phyloP scores from a whole-genome alignment of 64 coral and sea anemone genomes.

The Catalaphyllia jardinei region DNA sequence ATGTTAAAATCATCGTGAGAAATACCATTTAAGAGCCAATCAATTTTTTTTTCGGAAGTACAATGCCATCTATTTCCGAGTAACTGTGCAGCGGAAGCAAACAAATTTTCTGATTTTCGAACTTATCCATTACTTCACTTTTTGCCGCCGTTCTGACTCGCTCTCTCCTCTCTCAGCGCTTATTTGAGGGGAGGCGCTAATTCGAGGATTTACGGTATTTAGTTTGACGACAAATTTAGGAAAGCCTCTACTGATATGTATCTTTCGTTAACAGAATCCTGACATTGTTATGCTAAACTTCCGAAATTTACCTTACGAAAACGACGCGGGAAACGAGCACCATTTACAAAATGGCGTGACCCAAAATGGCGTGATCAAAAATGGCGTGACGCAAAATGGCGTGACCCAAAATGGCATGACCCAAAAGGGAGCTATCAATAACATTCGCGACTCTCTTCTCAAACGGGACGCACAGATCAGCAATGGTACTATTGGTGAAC shows the following conservation, averaged over 20 bases:
- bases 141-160: too few species aligned
- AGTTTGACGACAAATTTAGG: too few species aligned
- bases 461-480: not conserved
- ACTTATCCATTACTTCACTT: too few species aligned
- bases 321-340: not conserved
- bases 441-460: not conserved
- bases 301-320: not conserved
- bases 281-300: constrained; percentile 27
- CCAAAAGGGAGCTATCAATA: not conserved
- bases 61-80: too few species aligned
- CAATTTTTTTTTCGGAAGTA: too few species aligned
- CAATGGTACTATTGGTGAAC: constrained; percentile 8
- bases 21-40: too few species aligned
- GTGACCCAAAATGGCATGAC: not conserved
- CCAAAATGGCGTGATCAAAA: not conserved
- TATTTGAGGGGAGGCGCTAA: too few species aligned
- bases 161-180: too few species aligned
- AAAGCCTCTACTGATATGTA: not conserved
- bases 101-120: too few species aligned
- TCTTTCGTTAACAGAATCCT: not conserved
- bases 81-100: too few species aligned
- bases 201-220: too few species aligned
- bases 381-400: constrained; percentile 21
- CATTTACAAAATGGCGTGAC: constrained; percentile 5
- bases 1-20: too few species aligned